Conservation (phyloP, 2,888 invertebrate genomes). For the Sympetrum striolatum region DNA sequence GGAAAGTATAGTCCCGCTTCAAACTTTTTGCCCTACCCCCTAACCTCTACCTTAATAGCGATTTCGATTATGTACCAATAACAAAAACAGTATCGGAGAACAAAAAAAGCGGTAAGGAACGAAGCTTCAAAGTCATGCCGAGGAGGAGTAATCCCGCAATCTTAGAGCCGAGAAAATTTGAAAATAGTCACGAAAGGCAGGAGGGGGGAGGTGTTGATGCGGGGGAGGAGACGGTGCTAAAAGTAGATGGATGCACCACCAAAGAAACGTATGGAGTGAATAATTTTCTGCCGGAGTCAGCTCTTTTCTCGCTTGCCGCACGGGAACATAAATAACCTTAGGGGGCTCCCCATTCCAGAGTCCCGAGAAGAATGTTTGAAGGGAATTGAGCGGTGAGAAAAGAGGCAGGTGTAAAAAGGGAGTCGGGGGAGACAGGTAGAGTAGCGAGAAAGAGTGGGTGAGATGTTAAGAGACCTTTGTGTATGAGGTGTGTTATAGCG, state of each 20-base stretch:
- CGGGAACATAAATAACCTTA: slow-evolving; percentile 14
- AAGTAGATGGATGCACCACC: background rate
- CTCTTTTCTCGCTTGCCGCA: background rate
- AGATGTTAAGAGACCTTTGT: slow-evolving; percentile 35
- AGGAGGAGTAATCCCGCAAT: background rate
- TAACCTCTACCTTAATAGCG: no score
- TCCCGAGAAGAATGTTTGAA: slow-evolving; percentile 6
- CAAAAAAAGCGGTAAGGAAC: background rate
- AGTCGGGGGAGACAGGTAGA: background rate
- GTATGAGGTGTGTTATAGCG: slow-evolving; percentile 15
- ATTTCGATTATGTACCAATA: no score
- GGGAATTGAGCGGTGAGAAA: slow-evolving; percentile 12
- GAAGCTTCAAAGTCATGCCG: background rate
- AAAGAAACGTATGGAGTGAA: slow-evolving; percentile 22
- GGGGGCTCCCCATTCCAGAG: background rate
- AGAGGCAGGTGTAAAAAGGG: slow-evolving; percentile 30
- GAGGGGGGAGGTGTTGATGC: background rate
- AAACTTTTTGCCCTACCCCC: no score
- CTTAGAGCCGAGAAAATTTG: background rate
- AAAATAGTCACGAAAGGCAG: background rate
- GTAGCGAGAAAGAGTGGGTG: background rate
- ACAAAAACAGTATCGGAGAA: no score
- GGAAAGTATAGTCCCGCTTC: no score
- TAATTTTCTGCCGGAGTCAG: slow-evolving; percentile 22
- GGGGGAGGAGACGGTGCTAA: background rate